Percentiles rank a stretch among this genome's conserved stretches.
Evolutionary conservation across 2,113 vertebrate genomes (phyloP).

Genomic region (Malurus cyaneus): DNA sequence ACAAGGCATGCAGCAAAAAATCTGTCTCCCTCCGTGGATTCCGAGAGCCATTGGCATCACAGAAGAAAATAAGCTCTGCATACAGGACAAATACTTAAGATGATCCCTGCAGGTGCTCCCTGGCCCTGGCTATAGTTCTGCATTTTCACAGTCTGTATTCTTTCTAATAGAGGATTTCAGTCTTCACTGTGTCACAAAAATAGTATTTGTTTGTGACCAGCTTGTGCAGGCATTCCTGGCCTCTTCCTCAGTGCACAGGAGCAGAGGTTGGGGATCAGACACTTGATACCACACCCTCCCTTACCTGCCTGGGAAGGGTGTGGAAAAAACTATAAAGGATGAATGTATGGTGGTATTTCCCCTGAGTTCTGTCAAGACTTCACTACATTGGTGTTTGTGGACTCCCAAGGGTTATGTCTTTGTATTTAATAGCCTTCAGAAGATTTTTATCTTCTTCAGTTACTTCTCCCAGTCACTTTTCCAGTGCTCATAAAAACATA

Average conservation of each 20-base stretch:
- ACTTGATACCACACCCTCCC: not conserved
- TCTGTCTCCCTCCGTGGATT: not conserved
- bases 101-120: not conserved
- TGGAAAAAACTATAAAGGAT: not conserved
- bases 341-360: not conserved
- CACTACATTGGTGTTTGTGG: not conserved
- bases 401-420: not conserved
- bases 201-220: not conserved
- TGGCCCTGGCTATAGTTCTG: not conserved
- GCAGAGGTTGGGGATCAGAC: not conserved
- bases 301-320: not conserved
- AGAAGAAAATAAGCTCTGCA: not conserved
- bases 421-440: not conserved
- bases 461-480: not conserved
- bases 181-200: not conserved
- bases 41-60: not conserved
- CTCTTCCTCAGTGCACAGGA: not conserved
- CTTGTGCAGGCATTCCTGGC: not conserved
- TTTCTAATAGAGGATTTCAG: not conserved
- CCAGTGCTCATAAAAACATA: not conserved
- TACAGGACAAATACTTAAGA: fast-evolving
- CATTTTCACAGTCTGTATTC: not conserved
- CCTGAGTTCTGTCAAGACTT: not conserved
- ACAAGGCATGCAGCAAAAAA: not conserved
- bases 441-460: not conserved